Conservation (phyloP, 2,888 invertebrate species). For the Elmis aenea region DNA sequence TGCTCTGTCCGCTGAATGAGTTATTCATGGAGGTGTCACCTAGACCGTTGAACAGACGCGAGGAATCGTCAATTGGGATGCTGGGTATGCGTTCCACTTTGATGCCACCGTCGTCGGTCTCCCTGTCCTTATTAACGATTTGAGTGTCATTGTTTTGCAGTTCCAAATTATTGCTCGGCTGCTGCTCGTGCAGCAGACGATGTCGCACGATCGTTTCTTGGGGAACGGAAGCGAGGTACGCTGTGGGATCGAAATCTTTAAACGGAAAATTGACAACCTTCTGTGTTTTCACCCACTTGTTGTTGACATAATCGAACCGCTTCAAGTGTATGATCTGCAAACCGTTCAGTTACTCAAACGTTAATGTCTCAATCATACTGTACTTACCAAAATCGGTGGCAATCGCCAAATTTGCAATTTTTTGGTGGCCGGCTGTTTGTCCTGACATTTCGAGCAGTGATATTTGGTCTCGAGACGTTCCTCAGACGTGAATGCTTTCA, state of each 20-base stretch:
- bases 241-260: constrained; percentile 79
- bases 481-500: constrained; percentile 82
- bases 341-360: not conserved
- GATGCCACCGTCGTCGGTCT: too few species aligned
- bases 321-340: constrained; percentile 84
- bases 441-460: constrained; percentile 78
- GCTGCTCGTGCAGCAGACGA: constrained; percentile 51
- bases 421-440: constrained; percentile 80
- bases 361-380: not conserved
- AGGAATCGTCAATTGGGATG: too few species aligned
- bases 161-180: constrained; percentile 26
- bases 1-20: too few species aligned
- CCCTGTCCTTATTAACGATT: too few species aligned
- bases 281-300: constrained; percentile 91
- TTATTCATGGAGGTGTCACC: too few species aligned
- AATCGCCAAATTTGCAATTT: constrained; percentile 88
- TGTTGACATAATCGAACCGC: constrained; percentile 85
- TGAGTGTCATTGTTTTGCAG: not conserved
- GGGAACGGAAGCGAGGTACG: constrained; percentile 78
- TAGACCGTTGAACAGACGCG: too few species aligned
- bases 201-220: constrained; percentile 69
- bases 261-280: constrained; percentile 89
- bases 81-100: too few species aligned
- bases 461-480: constrained; percentile 83
- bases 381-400: constrained; percentile 75